These are phyloP conservation scores for Papilio elwesi DNA, from an alignment of 2,888 invertebrate species.

Conservation along the genomic window DNA sequence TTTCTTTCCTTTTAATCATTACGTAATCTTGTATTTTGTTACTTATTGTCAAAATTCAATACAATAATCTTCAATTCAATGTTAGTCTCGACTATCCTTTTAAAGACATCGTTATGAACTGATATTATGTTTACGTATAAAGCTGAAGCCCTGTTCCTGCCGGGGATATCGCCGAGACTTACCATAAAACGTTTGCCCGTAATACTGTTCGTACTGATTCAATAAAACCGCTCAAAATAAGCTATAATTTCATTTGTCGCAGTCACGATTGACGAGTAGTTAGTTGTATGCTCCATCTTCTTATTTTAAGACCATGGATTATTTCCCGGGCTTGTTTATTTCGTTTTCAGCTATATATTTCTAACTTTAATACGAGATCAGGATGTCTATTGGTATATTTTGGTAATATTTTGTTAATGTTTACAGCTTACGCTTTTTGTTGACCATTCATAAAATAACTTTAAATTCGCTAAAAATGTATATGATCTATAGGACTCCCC, in stretches of 20 bases:
- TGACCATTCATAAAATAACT: no score
- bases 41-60: neutral
- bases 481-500: no score
- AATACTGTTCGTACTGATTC: conserved; percentile 48
- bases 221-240: conserved; percentile 43
- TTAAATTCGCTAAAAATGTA: no score
- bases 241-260: conserved; percentile 39
- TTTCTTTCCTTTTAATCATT: no score
- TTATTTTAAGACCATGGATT: neutral
- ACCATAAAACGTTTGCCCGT: conserved; percentile 45
- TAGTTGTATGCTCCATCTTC: no score
- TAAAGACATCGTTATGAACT: conserved; percentile 26
- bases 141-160: conserved; percentile 43
- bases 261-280: conserved; percentile 5
- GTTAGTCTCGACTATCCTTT: conserved; percentile 16
- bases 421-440: no score
- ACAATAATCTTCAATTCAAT: neutral
- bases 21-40: neutral
- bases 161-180: conserved; percentile 51
- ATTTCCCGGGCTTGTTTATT: conserved; percentile 39
- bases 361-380: no score
- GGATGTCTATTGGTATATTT: no score
- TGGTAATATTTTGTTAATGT: no score
- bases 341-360: neutral
- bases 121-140: conserved; percentile 26